phyloP scores from a whole-genome alignment of 2,113 vertebrate genomes.

The Anarhynchus alexandrinus region DNA sequence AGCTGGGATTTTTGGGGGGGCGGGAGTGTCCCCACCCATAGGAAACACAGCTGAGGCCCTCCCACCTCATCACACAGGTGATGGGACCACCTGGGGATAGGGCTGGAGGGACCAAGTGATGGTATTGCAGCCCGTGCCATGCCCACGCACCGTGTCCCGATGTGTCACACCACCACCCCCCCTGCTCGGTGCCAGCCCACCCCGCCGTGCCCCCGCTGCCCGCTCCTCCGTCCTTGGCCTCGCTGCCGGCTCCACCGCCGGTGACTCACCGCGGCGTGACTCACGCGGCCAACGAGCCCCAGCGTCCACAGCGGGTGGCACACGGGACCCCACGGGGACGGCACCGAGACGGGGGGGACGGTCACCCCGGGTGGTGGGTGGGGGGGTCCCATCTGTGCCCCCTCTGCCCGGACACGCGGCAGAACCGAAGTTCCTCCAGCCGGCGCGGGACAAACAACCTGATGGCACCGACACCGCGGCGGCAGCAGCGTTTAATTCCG shows the following conservation, averaged over 20 bases:
- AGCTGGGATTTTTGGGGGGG: not conserved
- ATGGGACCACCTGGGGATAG: not conserved
- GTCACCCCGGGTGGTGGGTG: not conserved
- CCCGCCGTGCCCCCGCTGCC: not conserved
- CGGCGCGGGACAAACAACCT: not conserved
- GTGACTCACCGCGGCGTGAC: not conserved
- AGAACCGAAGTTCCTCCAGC: not conserved
- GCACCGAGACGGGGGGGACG: no score
- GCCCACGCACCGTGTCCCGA: not conserved
- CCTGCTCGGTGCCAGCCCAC: no score
- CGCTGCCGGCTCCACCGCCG: not conserved
- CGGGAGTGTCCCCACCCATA: not conserved
- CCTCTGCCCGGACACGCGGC: fast-evolving
- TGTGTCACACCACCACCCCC: not conserved
- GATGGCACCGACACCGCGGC: not conserved
- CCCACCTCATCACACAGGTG: not conserved
- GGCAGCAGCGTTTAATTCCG: not conserved
- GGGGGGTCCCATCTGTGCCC: not conserved
- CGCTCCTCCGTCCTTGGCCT: not conserved
- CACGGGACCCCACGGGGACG: not conserved
- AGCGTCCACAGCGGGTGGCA: not conserved
- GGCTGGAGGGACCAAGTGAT: fast-evolving
- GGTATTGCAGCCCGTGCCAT: fast-evolving
- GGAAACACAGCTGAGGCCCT: not conserved
- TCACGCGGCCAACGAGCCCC: not conserved